Conservation (phyloP, 1,140 invertebrate species). For the Vanessa tameamea region DNA sequence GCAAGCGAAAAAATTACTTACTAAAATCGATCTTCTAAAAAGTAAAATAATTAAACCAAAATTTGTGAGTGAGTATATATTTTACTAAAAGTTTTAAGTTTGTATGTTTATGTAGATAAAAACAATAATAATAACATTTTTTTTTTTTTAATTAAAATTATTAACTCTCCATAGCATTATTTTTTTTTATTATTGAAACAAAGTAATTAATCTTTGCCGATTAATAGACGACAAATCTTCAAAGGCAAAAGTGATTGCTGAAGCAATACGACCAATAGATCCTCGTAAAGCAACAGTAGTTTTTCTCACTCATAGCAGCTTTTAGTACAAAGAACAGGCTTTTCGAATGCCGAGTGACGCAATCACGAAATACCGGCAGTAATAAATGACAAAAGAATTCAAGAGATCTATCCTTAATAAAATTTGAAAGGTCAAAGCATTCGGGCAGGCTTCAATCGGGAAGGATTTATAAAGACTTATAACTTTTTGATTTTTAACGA, state of each 20-base stretch:
- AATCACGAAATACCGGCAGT: constrained; percentile 34
- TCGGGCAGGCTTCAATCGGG: constrained; percentile 28
- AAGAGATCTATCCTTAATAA: constrained; percentile 34
- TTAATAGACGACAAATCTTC: neutral
- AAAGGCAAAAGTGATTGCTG: neutral
- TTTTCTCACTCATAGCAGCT: neutral
- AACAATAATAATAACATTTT: too few species aligned
- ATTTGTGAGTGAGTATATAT: too few species aligned
- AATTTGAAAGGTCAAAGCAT: constrained; percentile 36
- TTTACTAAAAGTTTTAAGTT: too few species aligned
- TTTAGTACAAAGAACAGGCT: neutral
- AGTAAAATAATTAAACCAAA: too few species aligned
- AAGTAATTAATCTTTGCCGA: too few species aligned
- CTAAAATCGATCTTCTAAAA: too few species aligned
- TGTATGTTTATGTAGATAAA: too few species aligned
- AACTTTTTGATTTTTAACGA: constrained; percentile 8
- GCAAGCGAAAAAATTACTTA: too few species aligned
- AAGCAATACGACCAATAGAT: neutral
- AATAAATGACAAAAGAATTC: constrained; percentile 38
- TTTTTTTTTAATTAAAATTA: too few species aligned
- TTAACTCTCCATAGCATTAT: too few species aligned
- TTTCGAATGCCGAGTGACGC: constrained; percentile 5
- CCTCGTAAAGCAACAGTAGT: neutral
- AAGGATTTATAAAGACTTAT: constrained; percentile 30
- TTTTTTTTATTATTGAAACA: too few species aligned